Evolutionary conservation across 2,888 invertebrate genomes (phyloP), one percentile per base, ranked within the genome.

Genomic region (Cataglyphis cursor): DNA sequence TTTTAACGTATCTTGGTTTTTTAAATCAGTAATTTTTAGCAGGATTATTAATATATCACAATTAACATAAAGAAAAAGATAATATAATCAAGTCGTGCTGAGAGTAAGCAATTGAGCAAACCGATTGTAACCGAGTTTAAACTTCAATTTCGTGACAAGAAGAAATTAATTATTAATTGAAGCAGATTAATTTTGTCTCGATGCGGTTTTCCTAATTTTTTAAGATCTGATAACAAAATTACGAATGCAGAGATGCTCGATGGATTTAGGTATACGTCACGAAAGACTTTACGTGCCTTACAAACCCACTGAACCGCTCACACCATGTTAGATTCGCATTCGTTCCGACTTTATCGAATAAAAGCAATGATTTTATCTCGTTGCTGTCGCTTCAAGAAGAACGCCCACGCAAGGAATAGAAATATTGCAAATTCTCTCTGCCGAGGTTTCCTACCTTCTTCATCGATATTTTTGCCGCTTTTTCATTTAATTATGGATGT

Each of bases 351-450:
- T 76, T 38, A 76, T 72, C 59, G 72, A 72, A 80, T 80, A 80
- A 80, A 59, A 59, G 57, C 31, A 24, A 68, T 28, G 48, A 80
- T 72, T 80, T 80, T 80, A 80, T 80, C 78, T 80, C 31, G 35
- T 59, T 18, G 41, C n/a, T 68, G 59, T 72, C 72, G 78, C 35
- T 72, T 54, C 59, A 68, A 44, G 72, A 41, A 44, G 31, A 70
- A 54, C 21, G 51, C 51, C 21, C 31, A 21, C 41, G 21, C 41
- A 8, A 78, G 70, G 78, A 78, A 80, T 44, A 80, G 72, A 80
- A 80, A 59, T 80, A 80, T 70, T 59, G 18, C 44, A 59, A 70
- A 72, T 80, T 80, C 44, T 66, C 54, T 54, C 24, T 21, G 41
- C 21, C 10, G 41, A 70, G 59, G 31, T 44, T 68, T 35, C 21